Percentiles rank a stretch among this genome's conserved stretches.
Conservation (phyloP, 2,888 invertebrate genomes). For the Lasioglossum calceatum region DNA sequence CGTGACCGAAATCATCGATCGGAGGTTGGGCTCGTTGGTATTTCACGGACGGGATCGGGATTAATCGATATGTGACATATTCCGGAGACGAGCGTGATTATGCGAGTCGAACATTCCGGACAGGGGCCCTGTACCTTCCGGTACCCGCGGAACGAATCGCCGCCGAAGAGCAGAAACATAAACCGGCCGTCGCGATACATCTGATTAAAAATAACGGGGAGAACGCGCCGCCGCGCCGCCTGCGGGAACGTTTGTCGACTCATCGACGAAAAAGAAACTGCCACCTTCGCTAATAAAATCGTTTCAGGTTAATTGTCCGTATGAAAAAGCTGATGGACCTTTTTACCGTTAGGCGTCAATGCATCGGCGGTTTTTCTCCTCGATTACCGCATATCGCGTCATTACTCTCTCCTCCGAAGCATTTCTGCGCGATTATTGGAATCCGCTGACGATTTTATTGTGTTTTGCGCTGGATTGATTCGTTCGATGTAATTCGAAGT, state of each 20-base stretch:
- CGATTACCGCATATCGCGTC: neutral
- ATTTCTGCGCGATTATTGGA: neutral
- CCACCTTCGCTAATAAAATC: neutral
- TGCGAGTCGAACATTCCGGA: constrained; percentile 29
- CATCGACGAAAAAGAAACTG: neutral
- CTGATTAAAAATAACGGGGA: constrained; percentile 67
- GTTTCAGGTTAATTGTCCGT: neutral
- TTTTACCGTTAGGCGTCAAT: neutral
- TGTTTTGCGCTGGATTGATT: neutral
- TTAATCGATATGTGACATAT: constrained; percentile 56
- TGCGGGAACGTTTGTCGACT: neutral
- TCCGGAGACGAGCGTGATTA: constrained; percentile 28
- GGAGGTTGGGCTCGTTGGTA: constrained; percentile 17
- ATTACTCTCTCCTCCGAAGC: neutral
- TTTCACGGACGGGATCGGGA: constrained; percentile 45
- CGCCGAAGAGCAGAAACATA: constrained; percentile 36
- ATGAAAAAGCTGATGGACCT: neutral
- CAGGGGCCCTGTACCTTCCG: neutral
- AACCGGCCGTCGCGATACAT: constrained; percentile 49
- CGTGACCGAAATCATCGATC: constrained; percentile 60
- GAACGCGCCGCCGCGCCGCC: neutral
- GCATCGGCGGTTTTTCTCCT: neutral
- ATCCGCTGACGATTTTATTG: neutral
- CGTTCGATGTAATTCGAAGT: neutral
- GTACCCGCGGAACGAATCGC: neutral